Evolutionary conservation across 2,113 vertebrate species (phyloP).

Genomic region (Phrynocephalus versicolor): DNA sequence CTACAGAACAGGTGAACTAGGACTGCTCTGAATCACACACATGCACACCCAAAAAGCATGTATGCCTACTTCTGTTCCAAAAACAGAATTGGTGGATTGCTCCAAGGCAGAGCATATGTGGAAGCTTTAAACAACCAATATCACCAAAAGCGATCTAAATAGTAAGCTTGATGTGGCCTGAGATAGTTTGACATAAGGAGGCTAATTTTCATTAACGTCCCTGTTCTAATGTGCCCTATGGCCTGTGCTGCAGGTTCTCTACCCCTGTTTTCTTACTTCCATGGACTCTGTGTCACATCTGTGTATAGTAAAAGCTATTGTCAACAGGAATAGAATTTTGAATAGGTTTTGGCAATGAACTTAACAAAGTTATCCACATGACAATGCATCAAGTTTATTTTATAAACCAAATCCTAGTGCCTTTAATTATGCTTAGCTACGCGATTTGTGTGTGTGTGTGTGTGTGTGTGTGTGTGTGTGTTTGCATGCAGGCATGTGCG

Average conservation of each 20-base stretch:
- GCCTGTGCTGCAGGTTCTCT: too few relatives aligned
- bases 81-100: too few relatives aligned
- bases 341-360: neutral
- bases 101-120: too few relatives aligned
- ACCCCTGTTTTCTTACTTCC: neutral
- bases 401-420: neutral
- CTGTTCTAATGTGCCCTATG: too few relatives aligned
- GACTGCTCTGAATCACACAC: too few relatives aligned
- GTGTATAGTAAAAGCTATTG: neutral
- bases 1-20: too few relatives aligned
- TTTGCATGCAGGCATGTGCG: slow-evolving; percentile 13
- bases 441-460: neutral
- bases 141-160: too few relatives aligned
- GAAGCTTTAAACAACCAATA: too few relatives aligned
- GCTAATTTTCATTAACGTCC: neutral
- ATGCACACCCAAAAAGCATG: too few relatives aligned
- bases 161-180: too few relatives aligned
- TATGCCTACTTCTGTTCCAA: too few relatives aligned
- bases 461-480: too few relatives aligned
- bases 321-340: neutral
- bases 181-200: neutral
- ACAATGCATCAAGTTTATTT: neutral
- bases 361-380: neutral
- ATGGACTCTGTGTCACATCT: neutral
- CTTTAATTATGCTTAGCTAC: neutral